Conservation (phyloP, 1,140 invertebrate species). For the Formica exsecta region DNA sequence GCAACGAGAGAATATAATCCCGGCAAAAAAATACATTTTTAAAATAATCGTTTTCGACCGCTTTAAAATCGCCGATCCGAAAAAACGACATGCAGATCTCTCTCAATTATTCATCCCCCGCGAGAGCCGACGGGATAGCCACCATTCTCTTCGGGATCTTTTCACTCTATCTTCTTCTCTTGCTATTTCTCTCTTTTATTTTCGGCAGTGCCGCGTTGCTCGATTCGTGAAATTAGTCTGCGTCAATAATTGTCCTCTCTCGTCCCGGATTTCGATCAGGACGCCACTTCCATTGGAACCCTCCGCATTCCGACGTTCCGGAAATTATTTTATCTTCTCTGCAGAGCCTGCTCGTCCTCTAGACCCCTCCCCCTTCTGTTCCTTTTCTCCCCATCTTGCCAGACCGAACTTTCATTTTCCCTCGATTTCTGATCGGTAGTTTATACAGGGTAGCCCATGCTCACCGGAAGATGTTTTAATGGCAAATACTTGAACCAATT, state of each 20-base stretch:
- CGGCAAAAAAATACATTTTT: constrained; percentile 31
- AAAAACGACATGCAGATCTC: constrained; percentile 37
- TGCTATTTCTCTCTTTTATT: constrained; percentile 49
- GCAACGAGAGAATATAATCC: constrained; percentile 2
- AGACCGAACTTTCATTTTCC: constrained; percentile 56
- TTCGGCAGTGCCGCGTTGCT: constrained; percentile 43
- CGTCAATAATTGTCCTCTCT: constrained; percentile 71
- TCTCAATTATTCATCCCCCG: constrained; percentile 54
- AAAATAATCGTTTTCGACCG: constrained; percentile 23
- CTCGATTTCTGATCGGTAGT: constrained; percentile 43
- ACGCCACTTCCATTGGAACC: constrained; percentile 66
- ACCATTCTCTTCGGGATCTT: constrained; percentile 43
- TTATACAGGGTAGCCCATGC: constrained; percentile 29
- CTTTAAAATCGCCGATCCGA: constrained; percentile 27
- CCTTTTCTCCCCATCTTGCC: background rate
- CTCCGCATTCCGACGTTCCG: constrained; percentile 71
- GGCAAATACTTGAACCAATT: constrained; percentile 46
- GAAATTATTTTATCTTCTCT: constrained; percentile 75
- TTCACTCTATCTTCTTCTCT: constrained; percentile 19
- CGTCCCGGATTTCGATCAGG: constrained; percentile 68
- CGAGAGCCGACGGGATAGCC: constrained; percentile 30
- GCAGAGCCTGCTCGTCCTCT: constrained; percentile 40
- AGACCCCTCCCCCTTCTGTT: background rate
- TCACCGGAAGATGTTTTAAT: constrained; percentile 53
- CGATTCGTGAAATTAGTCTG: constrained; percentile 67